These are phyloP conservation scores for Alca torda DNA, from an alignment of 2,797 vertebrate genomes.

Conservation along the genomic window DNA sequence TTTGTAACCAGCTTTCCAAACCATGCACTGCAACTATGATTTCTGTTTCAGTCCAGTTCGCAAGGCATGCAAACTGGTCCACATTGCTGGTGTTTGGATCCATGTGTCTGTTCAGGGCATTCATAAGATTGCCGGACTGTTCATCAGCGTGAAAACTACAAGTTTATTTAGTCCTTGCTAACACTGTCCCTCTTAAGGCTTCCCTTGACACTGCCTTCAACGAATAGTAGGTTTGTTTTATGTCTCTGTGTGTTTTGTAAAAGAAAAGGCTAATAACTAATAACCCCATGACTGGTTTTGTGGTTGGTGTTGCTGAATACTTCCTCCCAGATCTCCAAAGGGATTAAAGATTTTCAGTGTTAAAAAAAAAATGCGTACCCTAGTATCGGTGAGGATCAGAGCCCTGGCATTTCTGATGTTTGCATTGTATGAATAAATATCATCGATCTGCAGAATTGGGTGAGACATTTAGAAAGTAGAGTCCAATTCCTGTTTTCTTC, in stretches of 20 bases:
- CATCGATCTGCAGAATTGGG: not conserved
- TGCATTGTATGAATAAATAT: not conserved
- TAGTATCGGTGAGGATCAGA: not conserved
- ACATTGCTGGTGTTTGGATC: not conserved
- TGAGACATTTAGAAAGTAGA: not conserved
- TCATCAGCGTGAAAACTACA: not conserved
- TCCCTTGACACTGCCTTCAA: not conserved
- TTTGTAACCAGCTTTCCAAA: not conserved
- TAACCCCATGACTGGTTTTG: not conserved
- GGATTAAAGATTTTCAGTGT: not conserved
- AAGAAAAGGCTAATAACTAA: not conserved
- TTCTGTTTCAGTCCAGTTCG: not conserved
- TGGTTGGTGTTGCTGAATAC: not conserved
- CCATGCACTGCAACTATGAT: not conserved
- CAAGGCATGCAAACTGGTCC: not conserved
- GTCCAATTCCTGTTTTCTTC: not conserved
- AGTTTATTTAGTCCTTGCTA: not conserved
- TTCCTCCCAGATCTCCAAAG: not conserved
- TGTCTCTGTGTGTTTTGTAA: not conserved
- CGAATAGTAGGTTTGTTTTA: not conserved
- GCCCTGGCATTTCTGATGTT: conserved; percentile 12
- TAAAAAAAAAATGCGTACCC: not conserved
- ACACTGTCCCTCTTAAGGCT: not conserved
- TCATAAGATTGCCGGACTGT: not conserved
- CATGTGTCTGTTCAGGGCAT: not conserved